Conservation (phyloP, 2,113 vertebrate species). For the Halichoeres trimaculatus region DNA sequence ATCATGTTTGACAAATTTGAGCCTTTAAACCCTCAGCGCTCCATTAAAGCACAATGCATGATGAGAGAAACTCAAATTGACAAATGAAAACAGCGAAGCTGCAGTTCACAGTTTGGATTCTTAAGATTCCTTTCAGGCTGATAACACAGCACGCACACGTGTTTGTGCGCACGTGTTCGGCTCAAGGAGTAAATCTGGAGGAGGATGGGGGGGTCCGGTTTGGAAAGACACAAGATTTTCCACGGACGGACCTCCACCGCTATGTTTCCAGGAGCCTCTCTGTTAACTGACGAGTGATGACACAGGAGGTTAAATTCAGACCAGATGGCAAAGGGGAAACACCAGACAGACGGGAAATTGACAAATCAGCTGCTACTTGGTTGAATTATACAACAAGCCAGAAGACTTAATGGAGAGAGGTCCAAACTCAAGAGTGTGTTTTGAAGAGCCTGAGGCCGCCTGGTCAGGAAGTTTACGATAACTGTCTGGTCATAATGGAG, state of each 20-base stretch:
- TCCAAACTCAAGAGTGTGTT: slow-evolving; percentile 31
- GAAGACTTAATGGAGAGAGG: slow-evolving; percentile 41
- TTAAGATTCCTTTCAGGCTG: slow-evolving; percentile 38
- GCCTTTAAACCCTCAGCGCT: neutral
- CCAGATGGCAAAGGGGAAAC: slow-evolving; percentile 63
- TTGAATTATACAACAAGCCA: slow-evolving; percentile 45
- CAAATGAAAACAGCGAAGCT: slow-evolving; percentile 31
- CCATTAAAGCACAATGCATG: slow-evolving; percentile 10
- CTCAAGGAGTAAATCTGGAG: slow-evolving; percentile 29
- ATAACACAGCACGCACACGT: slow-evolving; percentile 26
- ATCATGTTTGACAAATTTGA: slow-evolving; percentile 16
- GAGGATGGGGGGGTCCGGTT: neutral
- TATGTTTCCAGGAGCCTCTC: slow-evolving; percentile 62
- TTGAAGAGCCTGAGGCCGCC: neutral
- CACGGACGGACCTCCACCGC: slow-evolving; percentile 40
- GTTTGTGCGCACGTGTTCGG: slow-evolving; percentile 7
- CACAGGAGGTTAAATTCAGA: slow-evolving; percentile 59
- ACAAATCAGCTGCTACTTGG: slow-evolving; percentile 71
- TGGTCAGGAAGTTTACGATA: slow-evolving; percentile 29
- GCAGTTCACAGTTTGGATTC: slow-evolving; percentile 23
- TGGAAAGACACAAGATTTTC: slow-evolving; percentile 53
- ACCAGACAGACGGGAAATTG: slow-evolving; percentile 39
- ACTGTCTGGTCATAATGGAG: slow-evolving; percentile 5
- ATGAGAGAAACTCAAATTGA: slow-evolving; percentile 20
- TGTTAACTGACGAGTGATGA: slow-evolving; percentile 54